Conservation (phyloP, 2,113 vertebrate genomes). For the Fregetta grallaria region DNA sequence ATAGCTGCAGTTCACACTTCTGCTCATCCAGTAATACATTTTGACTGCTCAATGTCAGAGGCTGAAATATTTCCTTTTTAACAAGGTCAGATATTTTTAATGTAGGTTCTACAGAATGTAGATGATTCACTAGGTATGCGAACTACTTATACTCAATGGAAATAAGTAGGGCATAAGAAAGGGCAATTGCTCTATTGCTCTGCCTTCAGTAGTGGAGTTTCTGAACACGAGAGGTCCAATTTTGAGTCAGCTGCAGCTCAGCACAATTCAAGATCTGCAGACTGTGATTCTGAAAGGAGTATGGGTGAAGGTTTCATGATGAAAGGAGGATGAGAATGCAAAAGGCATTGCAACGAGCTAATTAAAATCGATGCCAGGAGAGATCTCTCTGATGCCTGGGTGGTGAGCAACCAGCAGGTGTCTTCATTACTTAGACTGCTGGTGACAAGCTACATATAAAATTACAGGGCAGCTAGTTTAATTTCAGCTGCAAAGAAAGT, state of each 20-base stretch:
- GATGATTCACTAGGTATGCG: neutral
- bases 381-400: constrained; percentile 43
- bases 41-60: neutral
- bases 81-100: constrained; percentile 14
- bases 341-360: constrained; percentile 21
- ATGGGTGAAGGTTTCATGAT: constrained; percentile 27
- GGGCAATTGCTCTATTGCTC: neutral
- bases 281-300: neutral
- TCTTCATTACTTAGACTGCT: constrained; percentile 56
- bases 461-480: constrained; percentile 15
- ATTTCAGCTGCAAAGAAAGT: constrained; percentile 36
- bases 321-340: constrained; percentile 36
- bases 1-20: neutral
- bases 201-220: constrained; percentile 6
- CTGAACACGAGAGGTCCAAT: neutral
- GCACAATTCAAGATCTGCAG: neutral
- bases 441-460: constrained; percentile 45
- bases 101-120: neutral
- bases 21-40: neutral
- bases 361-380: constrained; percentile 38
- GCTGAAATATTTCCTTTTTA: neutral
- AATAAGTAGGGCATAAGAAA: neutral
- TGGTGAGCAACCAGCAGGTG: constrained; percentile 56
- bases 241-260: neutral
- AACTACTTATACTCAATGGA: neutral